Evolutionary conservation across 2,888 invertebrate genomes (phyloP).

Genomic region (Acanthosepion pharaonis): DNA sequence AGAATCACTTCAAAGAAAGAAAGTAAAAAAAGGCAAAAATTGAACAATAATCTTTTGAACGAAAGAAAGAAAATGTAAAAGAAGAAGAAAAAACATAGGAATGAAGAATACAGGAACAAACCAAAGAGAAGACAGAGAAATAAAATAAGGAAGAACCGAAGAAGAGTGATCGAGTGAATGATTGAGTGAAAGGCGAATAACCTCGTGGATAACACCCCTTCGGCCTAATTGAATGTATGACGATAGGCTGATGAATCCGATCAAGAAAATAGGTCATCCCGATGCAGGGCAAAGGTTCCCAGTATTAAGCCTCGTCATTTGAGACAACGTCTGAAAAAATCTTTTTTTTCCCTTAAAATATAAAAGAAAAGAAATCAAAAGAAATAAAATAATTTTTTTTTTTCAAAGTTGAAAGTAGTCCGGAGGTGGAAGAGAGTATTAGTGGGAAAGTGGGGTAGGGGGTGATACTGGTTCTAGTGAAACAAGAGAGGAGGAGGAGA

Average conservation of each 20-base stretch:
- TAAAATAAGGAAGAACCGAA: background rate
- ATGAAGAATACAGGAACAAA: background rate
- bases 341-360: background rate
- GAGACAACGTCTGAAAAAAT: background rate
- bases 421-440: background rate
- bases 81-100: background rate
- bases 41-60: background rate
- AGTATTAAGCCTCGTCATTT: slow-evolving; percentile 21
- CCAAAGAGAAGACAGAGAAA: background rate
- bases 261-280: slow-evolving; percentile 5
- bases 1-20: background rate
- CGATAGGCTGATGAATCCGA: slow-evolving; percentile 1
- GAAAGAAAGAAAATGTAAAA: background rate
- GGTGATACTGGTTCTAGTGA: background rate
- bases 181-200: background rate
- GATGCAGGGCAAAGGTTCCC: slow-evolving; percentile 15
- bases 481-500: background rate
- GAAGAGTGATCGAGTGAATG: background rate
- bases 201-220: background rate
- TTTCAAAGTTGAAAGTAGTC: slow-evolving; percentile 33
- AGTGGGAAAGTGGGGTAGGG: background rate
- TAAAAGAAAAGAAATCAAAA: background rate
- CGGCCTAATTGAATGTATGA: slow-evolving; percentile 33
- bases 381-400: background rate
- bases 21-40: background rate